Conservation (phyloP, 2,113 vertebrate genomes). For the Micronycteris hirsuta region DNA sequence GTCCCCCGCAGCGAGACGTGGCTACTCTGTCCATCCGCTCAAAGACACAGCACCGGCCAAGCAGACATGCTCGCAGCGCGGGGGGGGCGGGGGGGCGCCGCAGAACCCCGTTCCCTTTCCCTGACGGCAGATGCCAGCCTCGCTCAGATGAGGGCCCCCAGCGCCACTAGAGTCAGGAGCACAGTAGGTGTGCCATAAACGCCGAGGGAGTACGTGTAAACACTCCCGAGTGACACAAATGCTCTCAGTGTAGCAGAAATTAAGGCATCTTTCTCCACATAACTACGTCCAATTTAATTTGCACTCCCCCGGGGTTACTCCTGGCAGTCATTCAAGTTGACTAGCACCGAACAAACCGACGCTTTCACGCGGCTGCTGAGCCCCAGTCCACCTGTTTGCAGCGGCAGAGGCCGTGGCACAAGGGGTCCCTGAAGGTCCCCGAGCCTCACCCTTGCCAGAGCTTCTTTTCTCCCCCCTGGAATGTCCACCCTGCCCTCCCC, state of each 20-base stretch:
- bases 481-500: not conserved
- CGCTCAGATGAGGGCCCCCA: not conserved
- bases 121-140: not conserved
- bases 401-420: not conserved
- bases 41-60: not conserved
- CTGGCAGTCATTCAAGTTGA: not conserved
- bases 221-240: not conserved
- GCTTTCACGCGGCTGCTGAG: not conserved
- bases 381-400: slow-evolving; percentile 20
- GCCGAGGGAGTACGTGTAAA: not conserved
- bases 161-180: not conserved
- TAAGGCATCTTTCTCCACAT: slow-evolving; percentile 34
- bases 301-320: not conserved
- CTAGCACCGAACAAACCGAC: not conserved
- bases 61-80: not conserved
- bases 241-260: not conserved
- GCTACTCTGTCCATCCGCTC: not conserved
- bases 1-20: fast-evolving
- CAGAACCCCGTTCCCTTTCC: not conserved
- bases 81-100: fast-evolving
- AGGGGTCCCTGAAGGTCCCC: not conserved
- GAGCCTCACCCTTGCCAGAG: fast-evolving
- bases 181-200: not conserved
- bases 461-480: not conserved
- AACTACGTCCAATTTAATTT: slow-evolving; percentile 28